Percentiles rank a stretch among this genome's conserved stretches.
Conservation (phyloP, 2,888 invertebrate genomes). For the Spatulosminthurus flaviceps region DNA sequence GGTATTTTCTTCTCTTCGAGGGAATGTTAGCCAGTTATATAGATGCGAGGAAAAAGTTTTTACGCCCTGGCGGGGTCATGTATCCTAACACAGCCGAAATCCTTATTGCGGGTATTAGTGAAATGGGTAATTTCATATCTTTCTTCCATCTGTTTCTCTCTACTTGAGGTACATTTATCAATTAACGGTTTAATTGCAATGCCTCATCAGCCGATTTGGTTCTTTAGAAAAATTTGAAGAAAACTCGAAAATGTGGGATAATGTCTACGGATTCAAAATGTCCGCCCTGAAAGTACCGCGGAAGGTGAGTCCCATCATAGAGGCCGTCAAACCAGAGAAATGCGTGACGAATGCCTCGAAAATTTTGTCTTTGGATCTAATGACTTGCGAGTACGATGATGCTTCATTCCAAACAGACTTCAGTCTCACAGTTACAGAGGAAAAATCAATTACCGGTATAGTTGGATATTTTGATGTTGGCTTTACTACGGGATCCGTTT, state of each 20-base stretch:
- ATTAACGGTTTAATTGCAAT: too few relatives aligned
- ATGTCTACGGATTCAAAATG: conserved; percentile 96
- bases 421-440: conserved; percentile 68
- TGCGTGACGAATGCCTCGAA: conserved; percentile 75
- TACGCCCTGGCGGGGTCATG: conserved; percentile 79
- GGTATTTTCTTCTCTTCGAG: conserved; percentile 94
- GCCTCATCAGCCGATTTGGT: too few relatives aligned
- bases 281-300: conserved; percentile 86
- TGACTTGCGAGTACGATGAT: conserved; percentile 75
- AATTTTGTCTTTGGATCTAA: conserved; percentile 78
- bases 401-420: conserved; percentile 67
- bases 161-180: too few relatives aligned
- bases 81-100: conserved; percentile 87
- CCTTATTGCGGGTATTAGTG: conserved; percentile 81
- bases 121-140: conserved; percentile 69
- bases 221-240: conserved; percentile 76
- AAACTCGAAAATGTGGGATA: conserved; percentile 79
- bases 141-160: conserved; percentile 12
- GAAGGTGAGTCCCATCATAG: conserved; percentile 79
- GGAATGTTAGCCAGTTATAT: conserved; percentile 96
- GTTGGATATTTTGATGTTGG: conserved; percentile 88
- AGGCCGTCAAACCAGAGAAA: conserved; percentile 73
- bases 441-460: conserved; percentile 79
- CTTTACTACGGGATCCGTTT: conserved; percentile 48
- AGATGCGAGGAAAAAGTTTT: conserved; percentile 83